Conservation (phyloP, 2,113 vertebrate species). For the Mastomys natalensis region DNA sequence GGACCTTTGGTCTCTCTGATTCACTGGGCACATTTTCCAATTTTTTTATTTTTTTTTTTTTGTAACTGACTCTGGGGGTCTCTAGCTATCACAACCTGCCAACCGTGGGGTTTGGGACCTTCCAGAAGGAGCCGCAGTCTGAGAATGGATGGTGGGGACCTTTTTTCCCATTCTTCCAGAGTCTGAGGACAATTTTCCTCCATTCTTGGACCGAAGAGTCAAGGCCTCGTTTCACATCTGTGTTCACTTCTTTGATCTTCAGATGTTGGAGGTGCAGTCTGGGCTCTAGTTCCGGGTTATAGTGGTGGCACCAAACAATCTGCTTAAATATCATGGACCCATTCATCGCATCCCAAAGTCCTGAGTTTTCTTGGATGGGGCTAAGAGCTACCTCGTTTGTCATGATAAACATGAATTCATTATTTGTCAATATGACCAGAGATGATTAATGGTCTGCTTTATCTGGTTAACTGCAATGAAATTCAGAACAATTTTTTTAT, state of each 20-base stretch:
- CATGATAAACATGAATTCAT: conserved; percentile 36
- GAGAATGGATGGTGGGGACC: not conserved
- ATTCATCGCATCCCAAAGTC: not conserved
- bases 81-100: not conserved
- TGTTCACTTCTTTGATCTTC: not conserved
- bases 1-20: not conserved
- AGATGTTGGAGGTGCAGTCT: not conserved
- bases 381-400: not conserved
- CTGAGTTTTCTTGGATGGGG: conserved; percentile 28
- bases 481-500: conserved; percentile 60
- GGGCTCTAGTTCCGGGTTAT: not conserved
- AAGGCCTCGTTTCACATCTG: not conserved
- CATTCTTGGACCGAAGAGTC: not conserved
- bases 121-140: not conserved
- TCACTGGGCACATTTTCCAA: not conserved
- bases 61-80: not conserved
- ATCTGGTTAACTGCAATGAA: not conserved
- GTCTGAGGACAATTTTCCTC: not conserved
- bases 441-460: conserved; percentile 24
- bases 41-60: not conserved
- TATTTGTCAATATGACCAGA: conserved; percentile 34
- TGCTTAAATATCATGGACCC: not conserved
- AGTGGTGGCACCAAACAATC: not conserved
- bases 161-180: not conserved
- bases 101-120: not conserved